Evolutionary conservation across 2,797 vertebrate species (phyloP).

Genomic region (Hipposideros larvatus): DNA sequence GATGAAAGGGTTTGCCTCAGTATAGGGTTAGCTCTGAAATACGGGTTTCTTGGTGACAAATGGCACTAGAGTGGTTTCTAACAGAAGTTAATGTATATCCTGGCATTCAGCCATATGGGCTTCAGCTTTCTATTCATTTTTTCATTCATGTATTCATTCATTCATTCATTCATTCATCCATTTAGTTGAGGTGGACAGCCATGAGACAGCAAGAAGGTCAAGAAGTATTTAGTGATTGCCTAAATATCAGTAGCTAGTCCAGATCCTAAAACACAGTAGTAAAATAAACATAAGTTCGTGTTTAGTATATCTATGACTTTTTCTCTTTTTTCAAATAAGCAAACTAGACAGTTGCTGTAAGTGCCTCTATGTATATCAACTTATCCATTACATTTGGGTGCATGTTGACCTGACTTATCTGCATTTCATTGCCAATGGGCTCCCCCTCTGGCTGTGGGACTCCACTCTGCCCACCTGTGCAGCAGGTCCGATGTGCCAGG

Average conservation of each 20-base stretch:
- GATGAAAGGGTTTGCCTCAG: not conserved
- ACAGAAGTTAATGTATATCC: not conserved
- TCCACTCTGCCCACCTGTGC: not conserved
- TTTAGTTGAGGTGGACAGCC: not conserved
- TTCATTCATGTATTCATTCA: not conserved
- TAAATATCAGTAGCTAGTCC: slow-evolving; percentile 4
- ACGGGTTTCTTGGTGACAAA: not conserved
- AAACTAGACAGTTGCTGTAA: not conserved
- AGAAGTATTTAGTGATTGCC: not conserved
- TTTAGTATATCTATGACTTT: not conserved
- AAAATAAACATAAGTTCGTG: not conserved
- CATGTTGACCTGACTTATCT: not conserved
- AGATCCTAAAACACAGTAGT: not conserved
- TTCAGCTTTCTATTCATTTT: not conserved
- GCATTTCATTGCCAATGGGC: not conserved
- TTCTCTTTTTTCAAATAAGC: slow-evolving; percentile 16
- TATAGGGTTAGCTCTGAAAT: not conserved
- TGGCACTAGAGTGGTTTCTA: not conserved
- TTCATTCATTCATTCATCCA: not conserved
- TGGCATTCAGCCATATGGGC: not conserved
- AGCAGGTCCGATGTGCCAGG: not conserved
- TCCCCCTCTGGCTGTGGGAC: not conserved
- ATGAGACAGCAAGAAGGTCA: not conserved
- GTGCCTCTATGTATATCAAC: not conserved
- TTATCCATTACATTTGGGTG: not conserved